Evolutionary conservation across 2,888 invertebrate genomes (phyloP).

Genomic region (Sarcophaga carnaria): DNA sequence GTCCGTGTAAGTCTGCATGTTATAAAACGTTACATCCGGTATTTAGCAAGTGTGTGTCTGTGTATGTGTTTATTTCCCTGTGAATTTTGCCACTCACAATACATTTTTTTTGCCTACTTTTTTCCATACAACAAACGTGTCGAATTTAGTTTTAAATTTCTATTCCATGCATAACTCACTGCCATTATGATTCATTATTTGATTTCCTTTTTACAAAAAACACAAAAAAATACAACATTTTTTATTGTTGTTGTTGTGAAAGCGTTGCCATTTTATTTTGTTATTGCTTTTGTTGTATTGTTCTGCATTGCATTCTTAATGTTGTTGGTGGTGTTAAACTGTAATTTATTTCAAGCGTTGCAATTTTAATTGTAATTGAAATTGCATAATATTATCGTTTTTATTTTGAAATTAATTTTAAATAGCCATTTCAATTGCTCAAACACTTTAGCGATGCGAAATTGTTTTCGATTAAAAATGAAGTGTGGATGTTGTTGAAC

Average conservation of each 20-base stretch:
- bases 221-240: not conserved
- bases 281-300: slow-evolving; percentile 2
- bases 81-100: not conserved
- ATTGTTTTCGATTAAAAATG: slow-evolving; percentile 1
- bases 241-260: not conserved
- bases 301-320: slow-evolving; percentile 1
- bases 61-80: slow-evolving; percentile 4
- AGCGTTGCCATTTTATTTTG: not conserved
- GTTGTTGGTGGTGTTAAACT: slow-evolving; percentile 35
- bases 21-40: not conserved
- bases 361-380: slow-evolving; percentile 58
- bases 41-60: not conserved
- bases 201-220: slow-evolving; percentile 11
- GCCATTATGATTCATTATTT: slow-evolving; percentile 55
- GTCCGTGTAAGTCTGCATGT: not conserved
- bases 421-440: not conserved
- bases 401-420: slow-evolving; percentile 44
- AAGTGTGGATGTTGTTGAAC: not conserved
- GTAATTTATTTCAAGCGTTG: slow-evolving; percentile 49
- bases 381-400: slow-evolving; percentile 41
- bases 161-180: not conserved
- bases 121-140: slow-evolving; percentile 6
- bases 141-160: slow-evolving; percentile 31
- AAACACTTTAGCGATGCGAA: not conserved
- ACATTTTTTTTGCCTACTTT: not conserved